Base-by-base conservation (phyloP, 2,797 vertebrate species). In the Margarornis squamiger region DNA sequence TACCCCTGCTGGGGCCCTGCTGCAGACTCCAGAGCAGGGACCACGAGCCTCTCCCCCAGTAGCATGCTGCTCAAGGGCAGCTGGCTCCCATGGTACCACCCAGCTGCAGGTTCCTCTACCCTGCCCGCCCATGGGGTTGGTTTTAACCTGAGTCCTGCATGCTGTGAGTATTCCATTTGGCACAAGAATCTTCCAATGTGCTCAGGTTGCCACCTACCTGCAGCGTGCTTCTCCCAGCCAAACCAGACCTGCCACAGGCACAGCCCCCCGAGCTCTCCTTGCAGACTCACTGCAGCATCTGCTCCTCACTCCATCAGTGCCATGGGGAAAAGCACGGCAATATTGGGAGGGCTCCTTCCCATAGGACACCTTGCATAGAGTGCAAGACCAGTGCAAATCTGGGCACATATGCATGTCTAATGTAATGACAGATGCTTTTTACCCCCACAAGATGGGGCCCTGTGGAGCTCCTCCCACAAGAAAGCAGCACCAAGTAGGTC, bases 171-270 rank as follows among this genome's bases (percentile, higher is more conserved):
- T 52, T 77, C 52, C 43, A 77, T 34, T 23, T 83, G 46, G 29
- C 34, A 71, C 24, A 54, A 61, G 45, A 63, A 45, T 65, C 38
- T 58, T 67, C 61, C 57, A 71, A 6, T 0, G 1, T 12, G n/a
- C 75, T 85, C 81, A 75, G 17, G 30, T 65, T 90, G 55, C 39
- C 62, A 96, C 92, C 85, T 96, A 95, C 95, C 89, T 94, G 91
- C 36, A 59, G 8, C 2, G 12, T 70, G 58, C 61, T 78, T 45
- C 61, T 89, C 57, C 34, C 57, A 80, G 87, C 20, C 90, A 93
- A 72, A 78, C 46, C 73, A 86, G 65, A 83, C 30, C 52, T 0
- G 0, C 2, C 19, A 43, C 59, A 83, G 78, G 62, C 77, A 76
- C 32, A 82, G 27, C 11, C 39, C 12, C 34, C 8, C 32, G 49